These are phyloP conservation scores for Drosophila mayri DNA, from an alignment of 1,140 invertebrate genomes.

Conservation along the genomic window DNA sequence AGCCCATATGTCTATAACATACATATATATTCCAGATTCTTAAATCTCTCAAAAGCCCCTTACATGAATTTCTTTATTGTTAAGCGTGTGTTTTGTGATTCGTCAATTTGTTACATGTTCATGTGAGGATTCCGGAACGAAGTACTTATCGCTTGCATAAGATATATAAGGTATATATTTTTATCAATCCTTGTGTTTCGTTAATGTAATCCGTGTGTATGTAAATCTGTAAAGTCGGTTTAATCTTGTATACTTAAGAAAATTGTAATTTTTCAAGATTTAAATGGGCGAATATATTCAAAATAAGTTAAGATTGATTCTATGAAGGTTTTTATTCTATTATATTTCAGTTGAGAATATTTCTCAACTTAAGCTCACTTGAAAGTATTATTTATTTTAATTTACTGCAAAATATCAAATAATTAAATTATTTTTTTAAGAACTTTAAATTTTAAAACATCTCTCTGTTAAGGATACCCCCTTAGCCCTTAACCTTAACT, in stretches of 20 bases:
- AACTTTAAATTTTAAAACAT: too few species aligned
- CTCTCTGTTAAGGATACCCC: background rate
- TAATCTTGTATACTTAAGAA: background rate
- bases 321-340: too few species aligned
- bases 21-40: constrained; percentile 63
- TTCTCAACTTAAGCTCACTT: background rate
- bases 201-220: constrained; percentile 35
- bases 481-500: background rate
- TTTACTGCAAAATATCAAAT: background rate
- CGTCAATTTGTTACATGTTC: constrained; percentile 36
- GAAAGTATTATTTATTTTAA: background rate
- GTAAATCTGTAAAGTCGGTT: constrained; percentile 14
- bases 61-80: constrained; percentile 44
- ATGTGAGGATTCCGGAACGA: constrained; percentile 22
- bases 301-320: background rate
- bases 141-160: constrained; percentile 49
- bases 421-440: too few species aligned
- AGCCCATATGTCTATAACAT: constrained; percentile 44
- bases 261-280: background rate
- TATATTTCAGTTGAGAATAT: too few species aligned
- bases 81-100: constrained; percentile 33
- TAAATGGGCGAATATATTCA: background rate
- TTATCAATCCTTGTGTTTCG: constrained; percentile 42
- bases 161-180: constrained; percentile 42
- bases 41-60: constrained; percentile 49